phyloP scores from a whole-genome alignment of 2,797 vertebrate genomes.

The Sternotherus odoratus region DNA sequence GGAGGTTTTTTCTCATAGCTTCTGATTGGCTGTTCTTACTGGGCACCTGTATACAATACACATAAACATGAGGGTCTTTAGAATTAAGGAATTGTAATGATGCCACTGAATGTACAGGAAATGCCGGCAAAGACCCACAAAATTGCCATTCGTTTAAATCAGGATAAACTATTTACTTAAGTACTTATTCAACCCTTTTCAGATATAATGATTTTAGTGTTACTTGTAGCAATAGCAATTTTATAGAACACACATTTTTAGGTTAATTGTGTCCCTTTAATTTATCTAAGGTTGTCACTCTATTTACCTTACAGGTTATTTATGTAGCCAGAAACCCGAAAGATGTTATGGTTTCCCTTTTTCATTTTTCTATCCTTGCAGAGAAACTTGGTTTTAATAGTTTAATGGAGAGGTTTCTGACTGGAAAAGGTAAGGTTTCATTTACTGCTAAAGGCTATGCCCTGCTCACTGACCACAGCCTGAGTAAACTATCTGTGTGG shows the following conservation, averaged over 20 bases:
- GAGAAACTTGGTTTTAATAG: not conserved
- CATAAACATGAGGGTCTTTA: not conserved
- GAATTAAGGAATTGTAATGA: not conserved
- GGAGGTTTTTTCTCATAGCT: not conserved
- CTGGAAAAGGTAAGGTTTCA: conserved; percentile 33
- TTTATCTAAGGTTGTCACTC: not conserved
- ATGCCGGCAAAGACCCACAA: not conserved
- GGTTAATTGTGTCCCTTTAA: not conserved
- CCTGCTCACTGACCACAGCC: not conserved
- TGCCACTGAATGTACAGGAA: not conserved
- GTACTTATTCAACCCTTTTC: not conserved
- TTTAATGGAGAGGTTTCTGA: conserved; percentile 38
- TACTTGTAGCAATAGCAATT: not conserved
- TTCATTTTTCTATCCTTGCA: conserved; percentile 14
- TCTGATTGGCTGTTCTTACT: too few relatives aligned
- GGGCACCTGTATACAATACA: not conserved
- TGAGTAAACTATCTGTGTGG: not conserved
- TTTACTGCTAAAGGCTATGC: not conserved
- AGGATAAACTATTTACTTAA: not conserved
- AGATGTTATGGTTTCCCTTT: conserved; percentile 36
- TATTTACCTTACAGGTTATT: conserved; percentile 26
- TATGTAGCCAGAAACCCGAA: conserved; percentile 58
- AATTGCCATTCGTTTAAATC: not conserved
- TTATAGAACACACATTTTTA: not conserved
- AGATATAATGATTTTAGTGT: not conserved